Percentiles rank a stretch among this genome's conserved stretches.
These are phyloP conservation scores for Mellivora capensis DNA, from an alignment of 2,113 vertebrate species.

Conservation along the genomic window DNA sequence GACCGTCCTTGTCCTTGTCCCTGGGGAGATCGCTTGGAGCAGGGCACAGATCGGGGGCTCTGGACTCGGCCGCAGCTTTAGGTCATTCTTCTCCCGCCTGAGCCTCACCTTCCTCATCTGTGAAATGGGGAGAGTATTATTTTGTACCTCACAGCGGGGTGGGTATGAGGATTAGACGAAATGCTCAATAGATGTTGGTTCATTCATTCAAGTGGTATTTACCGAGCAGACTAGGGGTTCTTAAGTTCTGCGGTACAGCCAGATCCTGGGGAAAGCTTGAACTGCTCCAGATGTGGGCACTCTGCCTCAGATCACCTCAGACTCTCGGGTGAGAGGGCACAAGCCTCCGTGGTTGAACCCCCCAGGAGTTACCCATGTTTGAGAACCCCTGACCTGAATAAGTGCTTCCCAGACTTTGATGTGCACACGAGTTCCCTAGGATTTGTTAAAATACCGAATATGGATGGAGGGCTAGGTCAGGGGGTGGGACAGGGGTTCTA, in stretches of 20 bases:
- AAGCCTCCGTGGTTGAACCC: background rate
- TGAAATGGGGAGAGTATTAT: background rate
- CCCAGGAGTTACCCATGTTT: background rate
- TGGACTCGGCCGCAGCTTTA: background rate
- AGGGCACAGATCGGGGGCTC: background rate
- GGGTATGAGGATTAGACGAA: background rate
- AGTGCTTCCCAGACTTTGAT: background rate
- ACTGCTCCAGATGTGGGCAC: background rate
- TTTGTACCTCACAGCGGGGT: background rate
- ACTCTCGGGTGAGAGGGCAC: background rate
- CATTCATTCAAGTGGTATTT: background rate
- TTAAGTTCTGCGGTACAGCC: background rate
- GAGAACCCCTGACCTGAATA: conserved; percentile 38
- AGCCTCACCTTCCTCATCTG: background rate
- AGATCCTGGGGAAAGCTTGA: background rate
- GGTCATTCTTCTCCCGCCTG: background rate
- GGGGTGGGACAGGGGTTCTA: background rate
- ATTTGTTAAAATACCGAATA: background rate
- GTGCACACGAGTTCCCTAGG: background rate
- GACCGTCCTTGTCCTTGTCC: background rate
- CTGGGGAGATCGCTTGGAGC: background rate
- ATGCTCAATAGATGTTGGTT: background rate
- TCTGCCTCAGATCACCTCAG: background rate
- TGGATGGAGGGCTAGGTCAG: background rate
- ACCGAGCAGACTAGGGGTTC: background rate